Evolutionary conservation across 2,797 vertebrate genomes (phyloP).

Genomic region (Sciaenops ocellatus): DNA sequence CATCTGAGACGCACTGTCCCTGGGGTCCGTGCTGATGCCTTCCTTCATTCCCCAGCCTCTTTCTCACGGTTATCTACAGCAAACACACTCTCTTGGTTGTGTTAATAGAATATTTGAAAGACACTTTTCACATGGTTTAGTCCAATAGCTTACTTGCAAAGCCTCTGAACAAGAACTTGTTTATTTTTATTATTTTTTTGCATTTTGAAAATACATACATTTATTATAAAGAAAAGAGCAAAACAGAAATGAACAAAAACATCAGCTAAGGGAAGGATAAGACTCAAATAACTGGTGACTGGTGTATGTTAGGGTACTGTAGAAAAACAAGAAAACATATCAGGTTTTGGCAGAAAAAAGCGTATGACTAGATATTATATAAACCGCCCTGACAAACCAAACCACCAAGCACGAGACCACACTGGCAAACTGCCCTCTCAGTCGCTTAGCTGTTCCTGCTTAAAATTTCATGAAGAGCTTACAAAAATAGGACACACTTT

Average conservation of each 20-base stretch:
- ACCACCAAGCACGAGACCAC: conserved; percentile 32
- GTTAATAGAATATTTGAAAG: conserved; percentile 52
- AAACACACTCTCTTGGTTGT: conserved; percentile 63
- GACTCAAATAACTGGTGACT: conserved; percentile 3
- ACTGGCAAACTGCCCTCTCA: conserved; percentile 40
- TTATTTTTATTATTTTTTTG: neutral
- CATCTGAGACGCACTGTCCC: conserved; percentile 74
- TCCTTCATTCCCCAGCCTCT: conserved; percentile 56
- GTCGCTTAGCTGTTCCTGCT: conserved; percentile 52
- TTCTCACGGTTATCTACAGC: conserved; percentile 67
- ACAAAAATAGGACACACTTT: conserved; percentile 52
- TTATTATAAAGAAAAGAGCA: neutral
- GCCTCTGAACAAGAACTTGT: conserved; percentile 12
- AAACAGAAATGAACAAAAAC: conserved; percentile 3
- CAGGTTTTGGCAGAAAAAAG: conserved; percentile 2
- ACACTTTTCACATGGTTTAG: conserved; percentile 40
- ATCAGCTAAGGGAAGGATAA: neutral
- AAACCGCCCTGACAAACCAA: conserved; percentile 34
- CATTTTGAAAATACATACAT: conserved; percentile 16
- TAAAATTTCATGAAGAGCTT: conserved; percentile 58
- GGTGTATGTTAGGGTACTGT: conserved; percentile 12
- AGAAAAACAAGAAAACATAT: neutral
- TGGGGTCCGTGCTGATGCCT: conserved; percentile 70
- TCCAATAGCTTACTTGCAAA: conserved; percentile 19
- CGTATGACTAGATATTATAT: conserved; percentile 13